Percentiles rank a stretch among this genome's conserved stretches.
phyloP scores from a whole-genome alignment of 2,113 vertebrate species.

The Mustela lutreola region DNA sequence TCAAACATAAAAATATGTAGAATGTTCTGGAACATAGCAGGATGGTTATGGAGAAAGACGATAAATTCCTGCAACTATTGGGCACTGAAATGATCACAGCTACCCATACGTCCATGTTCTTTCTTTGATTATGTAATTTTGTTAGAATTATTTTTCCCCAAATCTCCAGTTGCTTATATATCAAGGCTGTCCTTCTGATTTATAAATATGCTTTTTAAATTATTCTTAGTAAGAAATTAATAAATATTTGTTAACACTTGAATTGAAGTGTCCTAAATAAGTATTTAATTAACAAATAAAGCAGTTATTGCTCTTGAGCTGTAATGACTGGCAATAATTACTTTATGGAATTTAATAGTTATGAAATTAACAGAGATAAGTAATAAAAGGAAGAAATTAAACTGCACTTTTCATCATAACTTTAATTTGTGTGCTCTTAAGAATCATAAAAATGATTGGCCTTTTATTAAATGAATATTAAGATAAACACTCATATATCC shows the following conservation, averaged over 20 bases:
- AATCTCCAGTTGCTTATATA: background rate
- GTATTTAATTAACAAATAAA: conserved; percentile 80
- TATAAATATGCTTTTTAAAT: conserved; percentile 56
- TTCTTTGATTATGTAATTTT: conserved; percentile 25
- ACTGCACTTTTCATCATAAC: background rate
- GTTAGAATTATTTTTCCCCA: conserved; percentile 28
- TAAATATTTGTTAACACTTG: conserved; percentile 76
- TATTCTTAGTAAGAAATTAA: conserved; percentile 9
- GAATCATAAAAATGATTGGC: conserved; percentile 38
- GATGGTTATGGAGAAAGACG: background rate
- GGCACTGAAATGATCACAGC: background rate
- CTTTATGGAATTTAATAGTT: conserved; percentile 57
- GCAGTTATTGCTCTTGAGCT: conserved; percentile 69
- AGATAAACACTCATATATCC: conserved; percentile 35
- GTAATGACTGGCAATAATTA: conserved; percentile 77
- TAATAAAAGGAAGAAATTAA: conserved; percentile 21
- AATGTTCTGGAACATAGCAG: background rate
- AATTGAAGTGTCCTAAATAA: conserved; percentile 68
- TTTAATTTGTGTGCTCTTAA: conserved; percentile 64
- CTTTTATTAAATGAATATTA: conserved; percentile 73
- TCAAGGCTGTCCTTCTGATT: background rate
- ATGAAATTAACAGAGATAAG: conserved; percentile 67
- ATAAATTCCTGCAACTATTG: background rate
- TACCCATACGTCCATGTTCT: background rate
- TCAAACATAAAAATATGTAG: background rate